Conservation (phyloP, 1,140 invertebrate species). For the Orchestia grillus region DNA sequence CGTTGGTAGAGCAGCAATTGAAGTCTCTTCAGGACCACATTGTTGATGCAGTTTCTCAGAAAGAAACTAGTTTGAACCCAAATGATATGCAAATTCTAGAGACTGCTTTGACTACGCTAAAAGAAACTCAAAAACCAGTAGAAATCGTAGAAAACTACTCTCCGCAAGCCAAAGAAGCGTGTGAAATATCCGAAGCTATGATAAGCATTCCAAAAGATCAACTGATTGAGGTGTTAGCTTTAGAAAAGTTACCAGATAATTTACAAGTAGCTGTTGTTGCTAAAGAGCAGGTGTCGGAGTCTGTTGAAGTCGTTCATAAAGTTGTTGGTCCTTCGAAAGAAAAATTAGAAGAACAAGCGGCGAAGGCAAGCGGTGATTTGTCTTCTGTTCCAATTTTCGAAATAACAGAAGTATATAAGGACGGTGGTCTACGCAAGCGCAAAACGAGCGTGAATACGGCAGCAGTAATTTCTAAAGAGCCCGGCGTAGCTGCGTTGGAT, state of each 20-base stretch:
- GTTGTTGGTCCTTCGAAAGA: neutral
- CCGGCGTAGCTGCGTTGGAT: neutral
- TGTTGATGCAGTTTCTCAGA: neutral
- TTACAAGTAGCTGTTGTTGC: neutral
- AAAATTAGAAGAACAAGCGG: neutral
- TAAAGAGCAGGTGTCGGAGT: neutral
- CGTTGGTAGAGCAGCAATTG: neutral
- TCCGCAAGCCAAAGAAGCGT: neutral
- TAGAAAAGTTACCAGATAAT: neutral
- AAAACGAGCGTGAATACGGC: neutral
- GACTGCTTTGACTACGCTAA: neutral
- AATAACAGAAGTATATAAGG: neutral
- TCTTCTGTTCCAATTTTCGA: neutral
- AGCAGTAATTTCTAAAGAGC: neutral
- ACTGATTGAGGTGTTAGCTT: neutral
- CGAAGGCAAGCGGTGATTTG: neutral
- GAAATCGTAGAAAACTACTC: neutral
- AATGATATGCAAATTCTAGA: neutral
- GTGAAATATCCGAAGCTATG: neutral
- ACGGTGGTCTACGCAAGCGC: neutral
- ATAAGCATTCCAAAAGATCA: neutral
- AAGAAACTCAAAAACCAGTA: neutral
- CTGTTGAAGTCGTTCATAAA: constrained; percentile 14
- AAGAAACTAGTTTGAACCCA: neutral
- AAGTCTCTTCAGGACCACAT: neutral